Conservation (phyloP, 2,797 vertebrate genomes). For the Lophotriccus pileatus region DNA sequence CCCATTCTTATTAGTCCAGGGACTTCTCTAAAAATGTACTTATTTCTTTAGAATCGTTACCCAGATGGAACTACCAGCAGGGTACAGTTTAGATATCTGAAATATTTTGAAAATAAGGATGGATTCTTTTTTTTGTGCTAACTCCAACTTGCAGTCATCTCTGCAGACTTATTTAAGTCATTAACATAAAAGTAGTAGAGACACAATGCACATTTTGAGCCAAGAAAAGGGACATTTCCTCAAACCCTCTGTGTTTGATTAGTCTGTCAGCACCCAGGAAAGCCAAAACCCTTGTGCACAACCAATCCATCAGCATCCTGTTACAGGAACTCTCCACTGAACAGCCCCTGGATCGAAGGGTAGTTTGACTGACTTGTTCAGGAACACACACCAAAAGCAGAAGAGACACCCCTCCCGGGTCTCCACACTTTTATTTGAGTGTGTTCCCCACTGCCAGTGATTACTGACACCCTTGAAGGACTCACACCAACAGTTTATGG, state of each 20-base stretch:
- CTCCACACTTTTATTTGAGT: not conserved
- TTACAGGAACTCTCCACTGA: not conserved
- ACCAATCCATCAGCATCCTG: not conserved
- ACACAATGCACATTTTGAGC: not conserved
- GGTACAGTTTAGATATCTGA: not conserved
- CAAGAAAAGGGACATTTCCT: not conserved
- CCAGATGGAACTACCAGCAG: not conserved
- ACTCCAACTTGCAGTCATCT: not conserved
- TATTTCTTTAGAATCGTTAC: not conserved
- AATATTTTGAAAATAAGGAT: not conserved
- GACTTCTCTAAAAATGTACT: not conserved
- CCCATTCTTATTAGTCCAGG: not conserved
- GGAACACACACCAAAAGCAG: not conserved
- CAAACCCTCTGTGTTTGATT: not conserved
- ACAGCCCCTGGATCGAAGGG: not conserved
- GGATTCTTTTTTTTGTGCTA: not conserved
- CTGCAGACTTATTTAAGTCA: not conserved
- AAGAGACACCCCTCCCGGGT: accelerated
- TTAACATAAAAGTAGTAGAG: not conserved
- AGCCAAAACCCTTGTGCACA: not conserved
- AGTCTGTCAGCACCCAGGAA: not conserved
- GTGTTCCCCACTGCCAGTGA: not conserved
- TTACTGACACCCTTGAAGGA: not conserved
- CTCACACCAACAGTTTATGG: not conserved
- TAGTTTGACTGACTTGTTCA: not conserved